Evolutionary conservation across 2,888 invertebrate species (phyloP), one percentile per base, ranked within the genome.

Genomic region (Xylophagus ater): DNA sequence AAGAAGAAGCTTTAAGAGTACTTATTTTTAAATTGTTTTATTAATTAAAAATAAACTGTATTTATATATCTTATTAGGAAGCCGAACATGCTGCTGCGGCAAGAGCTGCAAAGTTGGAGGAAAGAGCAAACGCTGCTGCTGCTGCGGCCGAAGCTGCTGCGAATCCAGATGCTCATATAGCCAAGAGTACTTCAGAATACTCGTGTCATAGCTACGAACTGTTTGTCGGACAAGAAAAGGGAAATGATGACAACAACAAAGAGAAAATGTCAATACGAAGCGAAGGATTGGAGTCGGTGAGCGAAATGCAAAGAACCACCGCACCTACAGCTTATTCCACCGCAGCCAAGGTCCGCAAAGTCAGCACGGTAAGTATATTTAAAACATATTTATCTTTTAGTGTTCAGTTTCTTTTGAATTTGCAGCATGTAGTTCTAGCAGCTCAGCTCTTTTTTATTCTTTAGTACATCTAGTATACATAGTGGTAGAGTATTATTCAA

Each of bases 191-290:
- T 34, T 90, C 92, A 48, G 87, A 85, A 65, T 82, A 81, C 65
- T 92, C 92, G 45, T 87, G 86, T 65, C 84, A 84, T 62, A 89
- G 89, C 66, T 89, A 89, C 71, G 90, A 92, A 68, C 71, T 86
- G 52, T 90, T 88, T 68, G 84, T 87, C 51, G 84, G 82, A 57
- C 87, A 87, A 63, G 87, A 86, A 58, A 85, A 84, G 56, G 85
- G 84, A 55, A 81, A 82, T 66, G 88, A 88, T 65, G 87, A 87
- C 74, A 85, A 86, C 73, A 82, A 82, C 56, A 82, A 84, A 66
- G 86, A 87, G 66, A 82, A 86, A 67, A 89, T 89, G 78, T 88
- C 88, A 69, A 81, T 90, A 56, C 78, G 87, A 60, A 85, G 84
- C 65, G 81, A 82, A 70, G 81, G 81, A 72, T 78, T 85, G 71